Percentiles rank a stretch among this genome's conserved stretches.
Conservation (phyloP, 2,888 invertebrate species). For the Zhuqinia jingwanae region DNA sequence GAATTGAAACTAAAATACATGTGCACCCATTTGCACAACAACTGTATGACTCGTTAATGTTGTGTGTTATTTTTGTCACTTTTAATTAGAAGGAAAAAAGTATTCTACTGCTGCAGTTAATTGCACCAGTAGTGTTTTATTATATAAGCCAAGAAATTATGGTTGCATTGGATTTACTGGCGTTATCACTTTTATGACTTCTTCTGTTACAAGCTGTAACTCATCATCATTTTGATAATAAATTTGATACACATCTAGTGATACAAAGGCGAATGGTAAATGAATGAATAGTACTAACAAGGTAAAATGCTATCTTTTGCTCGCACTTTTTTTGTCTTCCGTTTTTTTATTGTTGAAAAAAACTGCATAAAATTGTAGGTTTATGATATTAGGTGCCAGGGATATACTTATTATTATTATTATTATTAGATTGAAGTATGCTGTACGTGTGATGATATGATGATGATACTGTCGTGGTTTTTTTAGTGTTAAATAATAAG, state of each 20-base stretch:
- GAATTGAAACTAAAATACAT: too few relatives aligned
- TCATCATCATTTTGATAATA: not conserved
- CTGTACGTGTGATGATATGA: slow-evolving; percentile 1
- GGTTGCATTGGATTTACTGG: not conserved
- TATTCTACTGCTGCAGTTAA: too few relatives aligned
- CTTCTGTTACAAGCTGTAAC: slow-evolving; percentile 1
- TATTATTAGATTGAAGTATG: slow-evolving; percentile 1
- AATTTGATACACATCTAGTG: not conserved
- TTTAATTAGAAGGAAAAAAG: too few relatives aligned
- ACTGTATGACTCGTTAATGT: too few relatives aligned
- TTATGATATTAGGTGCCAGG: slow-evolving; percentile 18
- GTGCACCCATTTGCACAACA: too few relatives aligned
- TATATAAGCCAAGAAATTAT: too few relatives aligned
- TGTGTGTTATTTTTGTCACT: too few relatives aligned
- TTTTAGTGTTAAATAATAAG: not conserved
- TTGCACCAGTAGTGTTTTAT: too few relatives aligned
- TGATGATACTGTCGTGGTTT: not conserved
- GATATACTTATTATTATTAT: not conserved
- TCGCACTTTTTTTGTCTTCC: slow-evolving; percentile 9
- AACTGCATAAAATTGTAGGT: slow-evolving; percentile 33
- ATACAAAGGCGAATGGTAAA: slow-evolving; percentile 18
- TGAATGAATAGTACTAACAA: slow-evolving; percentile 6
- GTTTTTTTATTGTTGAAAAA: slow-evolving; percentile 27
- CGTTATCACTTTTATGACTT: slow-evolving; percentile 24
- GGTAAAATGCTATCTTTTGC: not conserved